Percentiles rank a stretch among this genome's conserved stretches.
Conservation (phyloP, 2,113 vertebrate genomes). For the Halcyon senegalensis region DNA sequence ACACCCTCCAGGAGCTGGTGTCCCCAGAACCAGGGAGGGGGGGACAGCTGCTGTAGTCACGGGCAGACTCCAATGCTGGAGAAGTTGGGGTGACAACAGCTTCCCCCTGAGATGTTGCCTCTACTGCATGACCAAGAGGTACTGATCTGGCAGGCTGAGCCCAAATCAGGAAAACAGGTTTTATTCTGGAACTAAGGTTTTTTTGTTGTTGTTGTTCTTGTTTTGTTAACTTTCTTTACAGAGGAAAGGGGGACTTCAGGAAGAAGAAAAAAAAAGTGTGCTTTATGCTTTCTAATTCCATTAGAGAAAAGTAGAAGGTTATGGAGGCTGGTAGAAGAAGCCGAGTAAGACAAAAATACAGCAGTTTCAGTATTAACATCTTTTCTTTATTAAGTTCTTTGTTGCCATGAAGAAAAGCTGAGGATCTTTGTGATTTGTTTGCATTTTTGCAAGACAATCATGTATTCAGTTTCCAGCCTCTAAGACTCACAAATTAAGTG, state of each 20-base stretch:
- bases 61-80: not conserved
- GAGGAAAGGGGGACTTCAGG: not conserved
- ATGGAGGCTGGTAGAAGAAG: not conserved
- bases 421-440: not conserved
- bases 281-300: not conserved
- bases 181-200: not conserved
- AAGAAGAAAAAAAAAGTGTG: not conserved
- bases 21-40: not conserved
- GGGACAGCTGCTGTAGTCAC: not conserved
- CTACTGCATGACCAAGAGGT: not conserved
- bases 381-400: conserved; percentile 23
- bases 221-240: not conserved
- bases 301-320: not conserved
- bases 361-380: not conserved
- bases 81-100: not conserved
- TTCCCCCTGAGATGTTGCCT: not conserved
- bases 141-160: not conserved
- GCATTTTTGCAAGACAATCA: not conserved
- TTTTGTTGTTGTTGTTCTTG: not conserved
- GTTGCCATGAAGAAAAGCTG: not conserved
- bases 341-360: not conserved
- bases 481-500: not conserved
- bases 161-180: not conserved
- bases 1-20: not conserved
- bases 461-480: not conserved